Base-by-base conservation (phyloP, 1,140 invertebrate genomes). In the Drosophila pandora region DNA sequence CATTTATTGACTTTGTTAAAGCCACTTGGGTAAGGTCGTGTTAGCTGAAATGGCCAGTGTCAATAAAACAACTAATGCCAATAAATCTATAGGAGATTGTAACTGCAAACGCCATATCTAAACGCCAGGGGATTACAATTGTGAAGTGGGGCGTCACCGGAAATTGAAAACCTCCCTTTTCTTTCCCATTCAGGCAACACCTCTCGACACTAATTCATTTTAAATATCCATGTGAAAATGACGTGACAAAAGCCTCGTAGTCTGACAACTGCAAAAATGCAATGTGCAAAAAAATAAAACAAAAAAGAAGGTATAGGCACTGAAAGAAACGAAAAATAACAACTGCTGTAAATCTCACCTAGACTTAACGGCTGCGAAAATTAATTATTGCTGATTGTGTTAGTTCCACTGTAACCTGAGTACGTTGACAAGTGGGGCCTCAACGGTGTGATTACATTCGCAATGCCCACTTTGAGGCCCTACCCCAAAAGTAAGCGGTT, bases 341-440 rank as follows among this genome's bases (percentile, higher is more conserved):
- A 41, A 13, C 39, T n/a, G 8, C 68, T 43, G 59, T 48, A 76
- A 83, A 58, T 68, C 47, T 30, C 50, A 10, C 12, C 49, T 56
- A 85, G 81, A 84, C 81, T 76, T 60, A 61, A 81, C 68, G 82
- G 62, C 73, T 87, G 68, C 62, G 48, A 69, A 85, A 62, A 67
- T 77, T 58, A 81, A 81, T 84, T 81, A 62, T 50, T 52, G 62
- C 58, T 68, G 81, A 63, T 83, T 72, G 76, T 68, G 54, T 48
- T 65, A 41, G 62, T 63, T 43, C 58, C 37, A 32, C 34, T 54
- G 41, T 34, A 22, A 22, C 28, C 17, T 9, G 30, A 58, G 61
- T 58, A 63, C 48, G 25, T 30, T 54, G 45, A 32, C 56, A 28
- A 71, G 58, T 78, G 48, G 37, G 54, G 62, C 28, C 48, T 58